phyloP scores from a whole-genome alignment of 2,797 vertebrate species.

The Hemitrygon akajei region DNA sequence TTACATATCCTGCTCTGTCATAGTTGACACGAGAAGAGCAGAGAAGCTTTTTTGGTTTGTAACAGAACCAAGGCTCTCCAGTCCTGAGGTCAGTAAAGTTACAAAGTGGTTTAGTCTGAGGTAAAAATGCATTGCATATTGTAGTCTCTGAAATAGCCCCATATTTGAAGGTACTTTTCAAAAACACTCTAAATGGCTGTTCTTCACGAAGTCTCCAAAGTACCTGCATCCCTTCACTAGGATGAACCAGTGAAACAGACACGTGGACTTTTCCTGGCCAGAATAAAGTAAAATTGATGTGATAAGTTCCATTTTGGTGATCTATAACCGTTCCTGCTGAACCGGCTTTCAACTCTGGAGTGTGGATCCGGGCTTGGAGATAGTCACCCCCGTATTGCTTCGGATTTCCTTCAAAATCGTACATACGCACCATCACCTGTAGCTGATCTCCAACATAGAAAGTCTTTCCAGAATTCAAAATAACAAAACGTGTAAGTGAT shows the following conservation, averaged over 20 bases:
- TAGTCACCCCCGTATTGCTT: slow-evolving; percentile 30
- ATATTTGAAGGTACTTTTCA: not conserved
- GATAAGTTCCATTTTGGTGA: not conserved
- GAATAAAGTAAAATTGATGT: not conserved
- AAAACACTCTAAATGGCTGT: not conserved
- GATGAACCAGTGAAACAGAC: slow-evolving; percentile 15
- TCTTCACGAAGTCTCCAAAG: not conserved
- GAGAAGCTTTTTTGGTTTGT: slow-evolving; percentile 2
- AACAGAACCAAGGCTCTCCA: slow-evolving; percentile 28
- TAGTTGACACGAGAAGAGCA: not conserved
- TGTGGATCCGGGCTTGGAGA: slow-evolving; percentile 11
- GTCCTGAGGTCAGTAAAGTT: slow-evolving; percentile 17
- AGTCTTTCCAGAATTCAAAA: not conserved
- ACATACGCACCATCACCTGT: slow-evolving; percentile 23
- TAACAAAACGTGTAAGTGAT: not conserved
- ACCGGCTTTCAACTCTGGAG: not conserved
- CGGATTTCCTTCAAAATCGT: slow-evolving; percentile 1
- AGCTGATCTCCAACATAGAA: slow-evolving; percentile 3
- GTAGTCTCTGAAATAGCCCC: not conserved
- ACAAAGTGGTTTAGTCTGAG: not conserved
- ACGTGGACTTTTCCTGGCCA: not conserved
- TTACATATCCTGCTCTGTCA: not conserved
- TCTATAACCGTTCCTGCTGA: not conserved
- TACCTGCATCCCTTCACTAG: slow-evolving; percentile 9
- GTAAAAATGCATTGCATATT: not conserved